These are phyloP conservation scores for Physeter macrocephalus DNA, from an alignment of 2,113 vertebrate species.

Conservation along the genomic window DNA sequence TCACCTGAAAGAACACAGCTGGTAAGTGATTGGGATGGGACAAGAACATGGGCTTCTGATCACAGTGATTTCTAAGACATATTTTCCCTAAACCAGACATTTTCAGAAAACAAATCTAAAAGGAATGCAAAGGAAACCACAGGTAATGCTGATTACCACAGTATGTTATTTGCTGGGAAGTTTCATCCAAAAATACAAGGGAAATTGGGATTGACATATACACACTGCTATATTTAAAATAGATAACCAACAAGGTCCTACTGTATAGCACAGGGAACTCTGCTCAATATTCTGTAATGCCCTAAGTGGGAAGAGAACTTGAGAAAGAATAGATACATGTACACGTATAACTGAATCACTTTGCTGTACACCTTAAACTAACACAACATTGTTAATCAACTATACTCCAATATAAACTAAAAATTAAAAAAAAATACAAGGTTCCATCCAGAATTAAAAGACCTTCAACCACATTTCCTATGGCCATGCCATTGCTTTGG, in stretches of 20 bases:
- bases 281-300: not conserved
- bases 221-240: not conserved
- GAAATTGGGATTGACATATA: not conserved
- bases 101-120: not conserved
- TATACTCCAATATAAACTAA: not conserved
- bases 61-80: not conserved
- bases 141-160: not conserved
- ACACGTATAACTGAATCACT: not conserved
- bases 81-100: not conserved
- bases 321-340: not conserved
- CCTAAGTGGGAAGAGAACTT: not conserved
- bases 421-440: not conserved
- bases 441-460: not conserved
- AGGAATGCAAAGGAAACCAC: not conserved
- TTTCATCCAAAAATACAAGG: not conserved
- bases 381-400: not conserved
- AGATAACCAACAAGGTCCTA: not conserved
- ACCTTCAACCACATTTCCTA: no score
- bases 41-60: not conserved
- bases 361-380: not conserved
- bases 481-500: not conserved
- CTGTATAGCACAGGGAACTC: not conserved
- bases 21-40: not conserved
- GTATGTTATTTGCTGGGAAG: not conserved
- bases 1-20: not conserved